These are phyloP conservation scores for Eufriesea mexicana DNA, from an alignment of 1,140 invertebrate species.

Conservation along the genomic window DNA sequence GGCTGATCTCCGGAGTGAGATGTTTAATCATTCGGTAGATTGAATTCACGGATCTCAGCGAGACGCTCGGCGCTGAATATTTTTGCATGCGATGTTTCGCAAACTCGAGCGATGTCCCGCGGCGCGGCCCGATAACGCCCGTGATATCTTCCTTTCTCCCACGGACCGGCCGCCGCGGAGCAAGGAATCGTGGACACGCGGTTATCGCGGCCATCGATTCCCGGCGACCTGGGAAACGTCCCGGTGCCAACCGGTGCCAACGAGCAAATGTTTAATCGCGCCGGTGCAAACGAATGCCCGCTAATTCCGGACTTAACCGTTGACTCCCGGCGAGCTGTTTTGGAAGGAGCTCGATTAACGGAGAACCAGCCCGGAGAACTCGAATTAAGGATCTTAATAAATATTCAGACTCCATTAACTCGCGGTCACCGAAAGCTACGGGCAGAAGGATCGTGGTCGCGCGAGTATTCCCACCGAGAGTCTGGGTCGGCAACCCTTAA, in stretches of 20 bases:
- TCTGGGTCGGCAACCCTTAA: neutral
- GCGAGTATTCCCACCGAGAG: neutral
- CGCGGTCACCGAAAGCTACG: neutral
- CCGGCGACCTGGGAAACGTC: neutral
- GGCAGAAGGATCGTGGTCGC: neutral
- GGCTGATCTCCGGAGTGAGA: slow-evolving; percentile 66
- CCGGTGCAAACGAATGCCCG: neutral
- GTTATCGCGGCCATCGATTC: slow-evolving; percentile 25
- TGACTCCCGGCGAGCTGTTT: neutral
- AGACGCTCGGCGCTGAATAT: slow-evolving; percentile 71
- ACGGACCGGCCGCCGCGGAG: neutral
- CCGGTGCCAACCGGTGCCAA: no score
- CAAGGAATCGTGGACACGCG: slow-evolving; percentile 31
- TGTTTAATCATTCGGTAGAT: slow-evolving; percentile 77
- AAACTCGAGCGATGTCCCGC: slow-evolving; percentile 52
- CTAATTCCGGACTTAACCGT: slow-evolving; percentile 16
- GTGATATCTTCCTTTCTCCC: slow-evolving; percentile 53
- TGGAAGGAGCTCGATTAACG: slow-evolving; percentile 24
- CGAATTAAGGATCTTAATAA: slow-evolving; percentile 44
- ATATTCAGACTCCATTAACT: slow-evolving; percentile 45
- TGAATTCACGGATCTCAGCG: slow-evolving; percentile 68
- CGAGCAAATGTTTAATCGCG: slow-evolving; percentile 25
- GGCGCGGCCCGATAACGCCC: slow-evolving; percentile 45
- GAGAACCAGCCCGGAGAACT: slow-evolving; percentile 9
- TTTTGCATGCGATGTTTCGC: slow-evolving; percentile 69